A percentile compares a stretch with the other conserved stretches of the same genome.
Evolutionary conservation across 2,797 vertebrate species (phyloP).

Genomic region (Catostomus latipinnis): DNA sequence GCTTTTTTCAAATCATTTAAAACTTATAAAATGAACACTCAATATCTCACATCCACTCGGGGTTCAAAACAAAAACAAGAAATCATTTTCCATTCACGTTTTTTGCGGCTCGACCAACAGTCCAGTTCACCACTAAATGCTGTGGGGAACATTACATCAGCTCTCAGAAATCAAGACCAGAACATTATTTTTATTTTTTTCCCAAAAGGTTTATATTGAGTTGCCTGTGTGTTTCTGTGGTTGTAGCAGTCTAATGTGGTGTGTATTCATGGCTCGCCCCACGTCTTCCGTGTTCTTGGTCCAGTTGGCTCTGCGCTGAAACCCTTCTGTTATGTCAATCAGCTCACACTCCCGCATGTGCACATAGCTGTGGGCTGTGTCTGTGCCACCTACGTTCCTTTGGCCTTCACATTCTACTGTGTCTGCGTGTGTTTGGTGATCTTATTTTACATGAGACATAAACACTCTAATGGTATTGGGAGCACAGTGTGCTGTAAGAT

Average conservation of each 20-base stretch:
- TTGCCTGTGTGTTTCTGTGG: conserved; percentile 41
- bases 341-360: conserved; percentile 42
- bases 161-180: conserved; percentile 34
- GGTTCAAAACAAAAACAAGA: conserved; percentile 29
- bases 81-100: conserved; percentile 24
- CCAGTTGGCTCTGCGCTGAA: conserved; percentile 29
- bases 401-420: conserved; percentile 25
- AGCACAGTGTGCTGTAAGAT: conserved; percentile 25
- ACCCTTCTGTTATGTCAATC: conserved; percentile 40
- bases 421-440: conserved; percentile 35
- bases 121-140: conserved; percentile 27
- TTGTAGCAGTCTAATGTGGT: conserved; percentile 23
- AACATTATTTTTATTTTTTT: conserved; percentile 28
- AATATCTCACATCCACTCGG: conserved; percentile 12
- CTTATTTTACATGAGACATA: conserved; percentile 26
- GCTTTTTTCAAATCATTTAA: conserved; percentile 44
- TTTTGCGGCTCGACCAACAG: conserved; percentile 4
- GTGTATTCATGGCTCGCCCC: conserved; percentile 22
- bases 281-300: conserved; percentile 1
- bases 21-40: conserved; percentile 55
- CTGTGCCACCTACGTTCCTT: background rate
- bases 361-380: conserved; percentile 15
- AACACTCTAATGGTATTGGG: conserved; percentile 24
- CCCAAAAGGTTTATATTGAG: conserved; percentile 38
- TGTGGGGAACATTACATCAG: conserved; percentile 43